A percentile compares a stretch with the other conserved stretches of the same genome.
phyloP scores from a whole-genome alignment of 2,888 invertebrate genomes.

The Dryobota labecula region DNA sequence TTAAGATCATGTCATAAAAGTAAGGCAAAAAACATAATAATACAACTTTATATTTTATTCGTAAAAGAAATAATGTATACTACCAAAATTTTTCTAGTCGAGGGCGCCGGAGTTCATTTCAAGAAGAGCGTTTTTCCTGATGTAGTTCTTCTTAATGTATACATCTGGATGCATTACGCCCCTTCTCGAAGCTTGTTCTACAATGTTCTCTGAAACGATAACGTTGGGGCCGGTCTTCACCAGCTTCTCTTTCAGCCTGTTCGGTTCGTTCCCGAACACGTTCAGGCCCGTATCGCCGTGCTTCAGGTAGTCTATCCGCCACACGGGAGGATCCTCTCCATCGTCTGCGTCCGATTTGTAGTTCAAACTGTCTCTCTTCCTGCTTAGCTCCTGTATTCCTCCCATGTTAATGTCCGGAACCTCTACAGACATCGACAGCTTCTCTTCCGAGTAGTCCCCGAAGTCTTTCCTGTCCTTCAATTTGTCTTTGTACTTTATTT shows the following conservation, averaged over 20 bases:
- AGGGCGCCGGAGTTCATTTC: constrained; percentile 70
- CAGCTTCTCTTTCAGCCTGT: constrained; percentile 75
- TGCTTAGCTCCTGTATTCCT: constrained; percentile 5
- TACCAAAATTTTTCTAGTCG: constrained; percentile 31
- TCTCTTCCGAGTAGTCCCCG: constrained; percentile 78
- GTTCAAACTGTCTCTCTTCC: constrained; percentile 56
- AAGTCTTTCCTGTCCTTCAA: constrained; percentile 65
- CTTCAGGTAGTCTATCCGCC: constrained; percentile 86
- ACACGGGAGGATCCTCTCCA: constrained; percentile 76
- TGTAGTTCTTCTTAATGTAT: constrained; percentile 82
- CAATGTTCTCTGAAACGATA: constrained; percentile 70
- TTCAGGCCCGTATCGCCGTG: constrained; percentile 82
- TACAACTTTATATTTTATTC: constrained; percentile 38
- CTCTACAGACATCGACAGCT: constrained; percentile 82
- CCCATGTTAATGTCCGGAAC: constrained; percentile 70
- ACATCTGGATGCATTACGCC: constrained; percentile 83
- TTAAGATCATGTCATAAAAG: neutral
- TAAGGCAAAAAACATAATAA: neutral
- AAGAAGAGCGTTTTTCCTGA: constrained; percentile 67
- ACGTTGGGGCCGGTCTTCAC: constrained; percentile 76
- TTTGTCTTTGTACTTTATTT: constrained; percentile 84
- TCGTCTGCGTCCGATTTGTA: constrained; percentile 74
- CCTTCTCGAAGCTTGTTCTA: constrained; percentile 73
- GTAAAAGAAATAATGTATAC: constrained; percentile 5
- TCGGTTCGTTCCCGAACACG: constrained; percentile 72